Evolutionary conservation across 2,797 vertebrate genomes (phyloP), one percentile per base, ranked within the genome.

Genomic region (Enteromius afrohamiltoni): DNA sequence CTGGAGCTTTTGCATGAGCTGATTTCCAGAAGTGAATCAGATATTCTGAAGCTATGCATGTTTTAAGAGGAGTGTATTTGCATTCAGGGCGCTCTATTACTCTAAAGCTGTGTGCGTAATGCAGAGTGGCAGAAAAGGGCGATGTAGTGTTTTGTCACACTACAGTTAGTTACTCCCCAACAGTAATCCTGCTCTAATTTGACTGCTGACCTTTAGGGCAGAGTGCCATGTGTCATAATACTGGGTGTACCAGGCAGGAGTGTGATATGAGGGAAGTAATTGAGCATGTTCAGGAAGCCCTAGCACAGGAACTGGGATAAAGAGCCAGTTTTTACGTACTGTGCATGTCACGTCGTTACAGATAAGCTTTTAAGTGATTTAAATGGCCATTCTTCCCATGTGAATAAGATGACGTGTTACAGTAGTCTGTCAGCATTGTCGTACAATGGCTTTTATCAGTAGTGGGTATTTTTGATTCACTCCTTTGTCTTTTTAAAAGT

Each of bases 231-330:
- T 89, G 86, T 71, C 55, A 71, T 83, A 78, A 67, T 79, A 77
- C 26, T 23, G 84, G 85, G 86, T 81, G 82, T 87, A 88, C 83
- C 77, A 82, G 84, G 8, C 82, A 70, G 23, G 70, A 85, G 83
- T 34, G 88, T 84, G 87, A 86, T 70, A 37, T 62, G 74, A 67
- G 88, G 91, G 91, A 92, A 92, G 89, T 82, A 89, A 91, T 92
- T 55, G 73, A 90, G 84, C 11, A 31, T 84, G 75, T 64, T 86
- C 85, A 87, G 91, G 90, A 92, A 90, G 85, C 79, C 86, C 86
- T 80, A 86, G 49, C 86, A 68, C 80, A 80, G 82, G 84, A 74
- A 67, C 85, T 83, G 88, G 85, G 69, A 67, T 77, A 53, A 73
- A 78, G 51, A 78, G 71, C 58, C 51, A 80, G 51, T 64, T 70